phyloP scores from a whole-genome alignment of 2,113 vertebrate species.

The Cygnus atratus region DNA sequence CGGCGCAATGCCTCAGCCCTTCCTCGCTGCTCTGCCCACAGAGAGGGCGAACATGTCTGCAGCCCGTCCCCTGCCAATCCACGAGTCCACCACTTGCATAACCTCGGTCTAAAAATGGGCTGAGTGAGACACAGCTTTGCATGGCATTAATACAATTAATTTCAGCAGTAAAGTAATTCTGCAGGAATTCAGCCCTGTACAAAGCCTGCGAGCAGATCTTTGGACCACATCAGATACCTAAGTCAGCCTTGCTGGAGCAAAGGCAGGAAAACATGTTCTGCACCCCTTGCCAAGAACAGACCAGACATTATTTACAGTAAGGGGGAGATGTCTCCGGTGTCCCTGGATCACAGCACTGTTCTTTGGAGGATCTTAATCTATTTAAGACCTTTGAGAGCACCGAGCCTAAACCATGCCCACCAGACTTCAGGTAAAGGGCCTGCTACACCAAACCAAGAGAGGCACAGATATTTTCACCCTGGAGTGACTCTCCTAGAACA shows the following conservation, averaged over 20 bases:
- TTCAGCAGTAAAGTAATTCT: background rate
- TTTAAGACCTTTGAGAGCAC: background rate
- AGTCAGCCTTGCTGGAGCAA: background rate
- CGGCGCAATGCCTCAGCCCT: background rate
- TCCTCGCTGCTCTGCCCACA: background rate
- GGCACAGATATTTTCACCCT: background rate
- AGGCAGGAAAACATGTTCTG: background rate
- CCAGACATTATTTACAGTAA: background rate
- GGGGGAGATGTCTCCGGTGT: background rate
- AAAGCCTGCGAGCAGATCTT: background rate
- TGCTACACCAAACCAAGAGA: fast-evolving
- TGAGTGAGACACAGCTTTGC: background rate
- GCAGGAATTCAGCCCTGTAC: background rate
- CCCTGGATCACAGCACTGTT: background rate
- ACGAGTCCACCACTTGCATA: background rate
- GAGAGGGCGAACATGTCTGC: background rate
- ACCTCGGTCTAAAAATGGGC: background rate
- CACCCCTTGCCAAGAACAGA: background rate
- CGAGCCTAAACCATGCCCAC: background rate
- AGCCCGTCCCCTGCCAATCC: background rate
- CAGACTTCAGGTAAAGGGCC: background rate
- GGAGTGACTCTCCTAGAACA: background rate
- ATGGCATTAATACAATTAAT: background rate
- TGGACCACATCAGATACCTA: background rate
- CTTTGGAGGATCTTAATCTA: background rate